These are phyloP conservation scores for Neomorphus geoffroyi DNA, from an alignment of 2,797 vertebrate species.

Conservation along the genomic window DNA sequence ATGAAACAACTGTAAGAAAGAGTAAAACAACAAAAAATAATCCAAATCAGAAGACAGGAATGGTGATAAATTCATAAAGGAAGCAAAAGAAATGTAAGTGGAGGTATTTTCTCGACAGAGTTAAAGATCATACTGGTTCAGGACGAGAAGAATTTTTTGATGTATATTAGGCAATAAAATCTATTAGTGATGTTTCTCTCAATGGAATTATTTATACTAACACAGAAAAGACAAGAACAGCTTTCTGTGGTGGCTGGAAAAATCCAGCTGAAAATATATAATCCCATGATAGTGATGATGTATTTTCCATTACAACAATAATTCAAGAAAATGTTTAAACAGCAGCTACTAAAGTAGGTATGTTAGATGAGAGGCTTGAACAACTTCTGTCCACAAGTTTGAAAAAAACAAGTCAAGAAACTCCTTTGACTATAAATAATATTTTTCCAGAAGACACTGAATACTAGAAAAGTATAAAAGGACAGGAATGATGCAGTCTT, in stretches of 20 bases:
- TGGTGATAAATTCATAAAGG: neutral
- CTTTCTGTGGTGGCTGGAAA: conserved; percentile 22
- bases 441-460: neutral
- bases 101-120: neutral
- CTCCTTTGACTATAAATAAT: conserved; percentile 8
- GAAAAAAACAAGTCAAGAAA: conserved; percentile 22
- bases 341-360: conserved; percentile 21
- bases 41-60: conserved; percentile 37
- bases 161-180: neutral
- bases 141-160: neutral
- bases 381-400: conserved; percentile 22
- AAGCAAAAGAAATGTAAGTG: neutral
- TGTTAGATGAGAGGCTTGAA: conserved; percentile 26
- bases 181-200: neutral
- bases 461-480: neutral
- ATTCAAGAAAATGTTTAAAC: conserved; percentile 45
- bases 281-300: neutral
- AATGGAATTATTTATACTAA: neutral
- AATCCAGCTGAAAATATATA: neutral
- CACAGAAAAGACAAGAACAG: neutral
- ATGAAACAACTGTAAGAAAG: conserved; percentile 1
- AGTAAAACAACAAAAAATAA: conserved; percentile 6
- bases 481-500: neutral
- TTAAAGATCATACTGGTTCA: neutral
- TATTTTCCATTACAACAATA: conserved; percentile 48